These are phyloP conservation scores for Hipposideros armiger DNA, from an alignment of 2,113 vertebrate genomes.

Conservation along the genomic window DNA sequence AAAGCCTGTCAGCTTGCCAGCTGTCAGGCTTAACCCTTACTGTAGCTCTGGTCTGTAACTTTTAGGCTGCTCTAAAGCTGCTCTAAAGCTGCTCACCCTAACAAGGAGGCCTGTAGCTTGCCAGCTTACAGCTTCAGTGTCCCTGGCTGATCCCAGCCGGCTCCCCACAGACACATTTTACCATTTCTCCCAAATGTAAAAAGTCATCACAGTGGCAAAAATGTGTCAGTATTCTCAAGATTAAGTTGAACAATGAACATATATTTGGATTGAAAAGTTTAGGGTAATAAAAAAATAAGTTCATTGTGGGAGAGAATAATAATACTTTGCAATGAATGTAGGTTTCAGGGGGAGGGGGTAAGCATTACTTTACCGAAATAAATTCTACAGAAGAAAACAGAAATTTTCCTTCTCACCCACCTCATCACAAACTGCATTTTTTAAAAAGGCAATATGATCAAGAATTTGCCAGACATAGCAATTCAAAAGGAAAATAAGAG, in stretches of 20 bases:
- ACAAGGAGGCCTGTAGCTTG: too few relatives aligned
- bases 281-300: conserved; percentile 15
- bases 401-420: background rate
- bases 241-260: background rate
- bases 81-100: too few relatives aligned
- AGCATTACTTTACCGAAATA: background rate
- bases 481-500: conserved; percentile 17
- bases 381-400: background rate
- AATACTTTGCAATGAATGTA: background rate
- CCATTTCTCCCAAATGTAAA: background rate
- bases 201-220: background rate
- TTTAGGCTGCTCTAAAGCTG: too few relatives aligned
- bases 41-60: too few relatives aligned
- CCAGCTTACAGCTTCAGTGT: too few relatives aligned
- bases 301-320: background rate
- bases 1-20: too few relatives aligned
- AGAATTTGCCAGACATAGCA: background rate
- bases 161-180: background rate
- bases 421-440: background rate
- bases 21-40: too few relatives aligned
- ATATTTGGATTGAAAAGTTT: background rate
- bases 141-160: too few relatives aligned
- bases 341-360: background rate
- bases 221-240: background rate
- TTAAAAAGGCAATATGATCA: background rate